These are phyloP conservation scores for Apoda limacodes DNA, from an alignment of 2,888 invertebrate genomes.

Conservation along the genomic window DNA sequence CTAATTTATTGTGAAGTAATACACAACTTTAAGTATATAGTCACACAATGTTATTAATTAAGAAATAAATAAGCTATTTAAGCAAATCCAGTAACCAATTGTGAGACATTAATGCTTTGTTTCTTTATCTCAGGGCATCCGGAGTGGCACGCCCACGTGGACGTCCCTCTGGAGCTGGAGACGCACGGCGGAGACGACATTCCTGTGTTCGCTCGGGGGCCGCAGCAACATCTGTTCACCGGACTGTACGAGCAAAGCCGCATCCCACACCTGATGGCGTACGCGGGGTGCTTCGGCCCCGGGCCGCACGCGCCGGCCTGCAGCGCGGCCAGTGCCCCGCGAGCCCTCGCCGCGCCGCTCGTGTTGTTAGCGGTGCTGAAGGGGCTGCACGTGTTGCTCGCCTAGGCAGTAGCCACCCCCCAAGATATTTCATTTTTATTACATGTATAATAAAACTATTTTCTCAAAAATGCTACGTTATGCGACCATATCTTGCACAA, in stretches of 20 bases:
- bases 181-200: constrained; percentile 87
- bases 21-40: too few species aligned
- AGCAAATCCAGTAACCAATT: too few species aligned
- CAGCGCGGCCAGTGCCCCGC: constrained; percentile 67
- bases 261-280: constrained; percentile 80
- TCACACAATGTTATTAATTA: too few species aligned
- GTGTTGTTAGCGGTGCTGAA: constrained; percentile 72
- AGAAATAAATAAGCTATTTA: too few species aligned
- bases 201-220: constrained; percentile 77
- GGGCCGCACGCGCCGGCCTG: constrained; percentile 35
- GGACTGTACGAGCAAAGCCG: constrained; percentile 82
- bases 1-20: too few species aligned
- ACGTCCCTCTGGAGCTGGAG: constrained; percentile 69
- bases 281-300: constrained; percentile 76
- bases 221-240: constrained; percentile 79
- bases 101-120: too few species aligned
- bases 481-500: too few species aligned
- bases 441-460: too few species aligned
- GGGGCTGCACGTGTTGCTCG: too few species aligned
- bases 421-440: too few species aligned
- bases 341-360: constrained; percentile 57
- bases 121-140: constrained; percentile 21
- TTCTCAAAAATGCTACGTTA: too few species aligned
- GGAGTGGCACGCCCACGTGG: constrained; percentile 39
- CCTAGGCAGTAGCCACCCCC: too few species aligned